Evolutionary conservation across 2,113 vertebrate genomes (phyloP).

Genomic region (Holacanthus passer): DNA sequence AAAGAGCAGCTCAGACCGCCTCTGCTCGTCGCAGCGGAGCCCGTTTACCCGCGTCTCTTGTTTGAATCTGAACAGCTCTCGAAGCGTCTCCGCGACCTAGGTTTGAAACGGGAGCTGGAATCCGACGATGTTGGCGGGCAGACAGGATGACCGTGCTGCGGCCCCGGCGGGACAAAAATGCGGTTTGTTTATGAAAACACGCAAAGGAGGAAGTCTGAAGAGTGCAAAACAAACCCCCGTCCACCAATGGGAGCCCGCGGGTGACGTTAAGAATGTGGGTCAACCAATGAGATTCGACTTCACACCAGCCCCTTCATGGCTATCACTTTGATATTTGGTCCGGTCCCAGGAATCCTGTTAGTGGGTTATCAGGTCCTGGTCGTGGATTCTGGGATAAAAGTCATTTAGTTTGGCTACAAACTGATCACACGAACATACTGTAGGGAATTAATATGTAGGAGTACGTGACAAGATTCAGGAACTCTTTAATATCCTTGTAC

Average conservation of each 20-base stretch:
- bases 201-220: slow-evolving; percentile 74
- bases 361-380: slow-evolving; percentile 17
- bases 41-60: slow-evolving; percentile 33
- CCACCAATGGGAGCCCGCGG: slow-evolving; percentile 72
- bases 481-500: neutral
- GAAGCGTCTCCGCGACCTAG: neutral
- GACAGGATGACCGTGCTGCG: slow-evolving; percentile 20
- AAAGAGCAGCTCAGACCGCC: slow-evolving; percentile 36
- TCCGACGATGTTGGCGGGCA: slow-evolving; percentile 22
- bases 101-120: slow-evolving; percentile 1
- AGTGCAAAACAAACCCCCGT: slow-evolving; percentile 75
- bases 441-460: neutral
- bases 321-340: slow-evolving; percentile 32
- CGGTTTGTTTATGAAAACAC: slow-evolving; percentile 83
- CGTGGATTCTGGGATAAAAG: neutral
- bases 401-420: neutral
- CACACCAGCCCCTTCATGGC: slow-evolving; percentile 55
- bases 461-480: neutral
- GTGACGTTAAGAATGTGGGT: slow-evolving; percentile 70
- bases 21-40: slow-evolving; percentile 12
- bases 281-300: slow-evolving; percentile 74
- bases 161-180: slow-evolving; percentile 53
- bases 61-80: neutral
- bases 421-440: neutral
- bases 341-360: slow-evolving; percentile 21